Evolutionary conservation across 2,888 invertebrate genomes (phyloP).

Genomic region (Trimorus sp.): DNA sequence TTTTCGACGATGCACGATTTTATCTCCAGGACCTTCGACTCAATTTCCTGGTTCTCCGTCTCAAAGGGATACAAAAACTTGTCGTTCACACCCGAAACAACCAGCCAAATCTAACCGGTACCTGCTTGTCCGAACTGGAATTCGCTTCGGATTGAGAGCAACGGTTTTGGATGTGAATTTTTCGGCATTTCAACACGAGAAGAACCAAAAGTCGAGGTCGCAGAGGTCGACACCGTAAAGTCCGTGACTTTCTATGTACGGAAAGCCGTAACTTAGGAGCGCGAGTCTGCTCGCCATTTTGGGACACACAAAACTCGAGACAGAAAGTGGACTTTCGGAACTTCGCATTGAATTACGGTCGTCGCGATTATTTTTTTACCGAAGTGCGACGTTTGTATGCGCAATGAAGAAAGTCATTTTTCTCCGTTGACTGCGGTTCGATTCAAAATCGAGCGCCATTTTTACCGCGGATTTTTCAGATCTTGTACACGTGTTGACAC

Average conservation of each 20-base stretch:
- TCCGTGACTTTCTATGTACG: constrained; percentile 24
- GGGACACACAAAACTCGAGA: constrained; percentile 9
- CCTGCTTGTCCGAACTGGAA: too few species aligned
- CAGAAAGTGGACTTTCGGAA: constrained; percentile 44
- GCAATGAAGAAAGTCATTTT: constrained; percentile 51
- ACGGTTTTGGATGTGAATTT: too few species aligned
- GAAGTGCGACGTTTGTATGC: constrained; percentile 47
- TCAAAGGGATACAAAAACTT: too few species aligned
- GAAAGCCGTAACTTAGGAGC: constrained; percentile 32
- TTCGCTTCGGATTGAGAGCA: too few species aligned
- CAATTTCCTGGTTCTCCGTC: background rate
- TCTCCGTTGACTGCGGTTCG: constrained; percentile 51
- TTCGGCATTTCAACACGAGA: too few species aligned
- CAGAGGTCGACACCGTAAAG: too few species aligned
- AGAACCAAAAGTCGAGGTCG: too few species aligned
- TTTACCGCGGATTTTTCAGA: constrained; percentile 54
- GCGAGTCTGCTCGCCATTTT: constrained; percentile 10
- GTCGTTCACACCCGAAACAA: too few species aligned
- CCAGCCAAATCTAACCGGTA: too few species aligned
- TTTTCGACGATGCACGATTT: too few species aligned
- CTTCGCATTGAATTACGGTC: constrained; percentile 43
- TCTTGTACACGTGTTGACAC: constrained; percentile 54
- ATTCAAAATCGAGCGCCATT: constrained; percentile 59
- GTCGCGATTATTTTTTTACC: constrained; percentile 58
- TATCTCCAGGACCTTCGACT: background rate